A percentile compares a stretch with the other conserved stretches of the same genome.
phyloP scores from a whole-genome alignment of 2,113 vertebrate genomes.

The Gobiocypris rarus region DNA sequence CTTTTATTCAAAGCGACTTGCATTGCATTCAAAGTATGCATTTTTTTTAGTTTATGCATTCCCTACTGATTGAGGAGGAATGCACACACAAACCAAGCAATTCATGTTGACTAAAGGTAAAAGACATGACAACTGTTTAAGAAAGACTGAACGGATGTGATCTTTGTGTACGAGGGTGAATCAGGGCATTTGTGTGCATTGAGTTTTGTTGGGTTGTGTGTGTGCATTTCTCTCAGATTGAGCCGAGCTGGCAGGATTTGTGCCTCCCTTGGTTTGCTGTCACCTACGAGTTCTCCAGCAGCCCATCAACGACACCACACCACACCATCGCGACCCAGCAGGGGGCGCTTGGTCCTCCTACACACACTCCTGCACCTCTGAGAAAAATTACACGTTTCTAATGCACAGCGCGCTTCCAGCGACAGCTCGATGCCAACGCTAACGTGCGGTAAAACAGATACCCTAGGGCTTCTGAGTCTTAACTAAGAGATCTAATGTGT shows the following conservation, averaged over 20 bases:
- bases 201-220: slow-evolving; percentile 1
- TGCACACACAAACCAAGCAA: background rate
- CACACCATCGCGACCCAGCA: slow-evolving; percentile 73
- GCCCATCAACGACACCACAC: slow-evolving; percentile 78
- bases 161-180: background rate
- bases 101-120: background rate
- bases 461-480: slow-evolving; percentile 68
- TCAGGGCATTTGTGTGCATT: slow-evolving; percentile 23
- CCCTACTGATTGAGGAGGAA: background rate
- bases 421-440: slow-evolving; percentile 71
- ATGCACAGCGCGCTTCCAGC: slow-evolving; percentile 57
- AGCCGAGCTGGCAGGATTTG: slow-evolving; percentile 82
- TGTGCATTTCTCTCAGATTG: slow-evolving; percentile 71
- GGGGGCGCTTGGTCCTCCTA: slow-evolving; percentile 76
- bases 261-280: slow-evolving; percentile 80
- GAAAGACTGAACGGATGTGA: background rate
- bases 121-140: background rate
- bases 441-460: slow-evolving; percentile 64
- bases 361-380: slow-evolving; percentile 66
- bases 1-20: background rate
- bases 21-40: background rate
- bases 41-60: background rate
- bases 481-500: slow-evolving; percentile 65
- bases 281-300: slow-evolving; percentile 70
- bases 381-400: slow-evolving; percentile 73